Evolutionary conservation across 1,140 invertebrate genomes (phyloP).

Genomic region (Globodera rostochiensis): DNA sequence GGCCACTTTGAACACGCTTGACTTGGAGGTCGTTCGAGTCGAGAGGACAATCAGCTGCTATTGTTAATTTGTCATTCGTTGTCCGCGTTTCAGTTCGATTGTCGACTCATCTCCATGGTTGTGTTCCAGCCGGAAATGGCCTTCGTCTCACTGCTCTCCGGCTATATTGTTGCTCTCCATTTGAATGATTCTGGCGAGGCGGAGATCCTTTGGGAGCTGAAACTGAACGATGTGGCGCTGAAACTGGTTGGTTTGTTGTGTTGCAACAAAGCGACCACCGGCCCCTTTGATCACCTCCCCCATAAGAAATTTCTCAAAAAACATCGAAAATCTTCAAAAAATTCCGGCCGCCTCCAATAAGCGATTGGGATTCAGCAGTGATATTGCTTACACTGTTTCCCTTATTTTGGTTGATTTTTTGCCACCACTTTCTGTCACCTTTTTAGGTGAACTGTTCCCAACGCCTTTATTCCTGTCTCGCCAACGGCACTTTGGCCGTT

Average conservation of each 20-base stretch:
- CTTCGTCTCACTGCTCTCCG: constrained; percentile 68
- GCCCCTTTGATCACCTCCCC: too few species aligned
- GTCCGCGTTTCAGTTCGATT: constrained; percentile 66
- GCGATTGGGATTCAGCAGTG: too few species aligned
- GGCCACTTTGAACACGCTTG: constrained; percentile 66
- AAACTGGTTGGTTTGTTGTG: constrained; percentile 56
- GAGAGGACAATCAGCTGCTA: neutral
- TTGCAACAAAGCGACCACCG: neutral
- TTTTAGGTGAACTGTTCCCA: constrained; percentile 60
- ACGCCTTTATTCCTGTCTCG: constrained; percentile 68
- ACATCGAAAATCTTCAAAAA: too few species aligned
- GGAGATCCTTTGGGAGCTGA: constrained; percentile 67
- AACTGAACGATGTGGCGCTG: constrained; percentile 69
- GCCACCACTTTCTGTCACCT: neutral
- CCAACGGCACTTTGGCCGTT: constrained; percentile 70
- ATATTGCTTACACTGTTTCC: neutral
- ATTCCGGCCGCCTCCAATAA: too few species aligned
- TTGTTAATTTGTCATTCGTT: neutral
- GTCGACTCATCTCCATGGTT: constrained; percentile 68
- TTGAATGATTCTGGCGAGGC: constrained; percentile 55
- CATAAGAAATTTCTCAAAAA: too few species aligned
- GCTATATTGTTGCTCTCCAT: constrained; percentile 67
- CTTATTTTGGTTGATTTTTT: neutral
- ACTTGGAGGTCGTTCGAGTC: constrained; percentile 66
- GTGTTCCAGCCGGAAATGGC: constrained; percentile 65